These are phyloP conservation scores for Petrocephalus zakoni DNA, from an alignment of 2,113 vertebrate genomes.

Conservation along the genomic window DNA sequence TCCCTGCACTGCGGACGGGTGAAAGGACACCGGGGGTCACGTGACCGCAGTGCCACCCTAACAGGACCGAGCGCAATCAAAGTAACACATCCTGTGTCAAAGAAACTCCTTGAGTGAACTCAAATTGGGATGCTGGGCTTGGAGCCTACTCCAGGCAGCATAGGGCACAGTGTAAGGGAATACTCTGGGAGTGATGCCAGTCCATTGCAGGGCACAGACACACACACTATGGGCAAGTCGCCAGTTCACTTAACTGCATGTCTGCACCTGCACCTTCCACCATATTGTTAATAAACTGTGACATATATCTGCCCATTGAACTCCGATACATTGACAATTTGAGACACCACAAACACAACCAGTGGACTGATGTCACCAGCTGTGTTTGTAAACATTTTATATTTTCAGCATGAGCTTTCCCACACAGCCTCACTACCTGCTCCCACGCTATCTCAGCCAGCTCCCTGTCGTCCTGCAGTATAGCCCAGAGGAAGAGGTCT, in stretches of 20 bases:
- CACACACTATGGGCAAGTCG: background rate
- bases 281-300: background rate
- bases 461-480: constrained; percentile 81
- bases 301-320: background rate
- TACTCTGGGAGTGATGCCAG: background rate
- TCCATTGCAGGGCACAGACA: background rate
- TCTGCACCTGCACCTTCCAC: background rate
- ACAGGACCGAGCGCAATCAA: background rate
- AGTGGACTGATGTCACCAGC: background rate
- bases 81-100: background rate
- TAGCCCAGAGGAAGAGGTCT: constrained; percentile 89
- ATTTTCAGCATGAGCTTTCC: background rate
- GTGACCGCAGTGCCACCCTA: background rate
- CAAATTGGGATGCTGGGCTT: background rate
- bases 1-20: constrained; percentile 62
- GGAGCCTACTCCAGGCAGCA: background rate
- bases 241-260: background rate
- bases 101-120: background rate
- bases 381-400: background rate
- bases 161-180: background rate
- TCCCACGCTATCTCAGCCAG: constrained; percentile 87
- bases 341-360: background rate
- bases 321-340: background rate
- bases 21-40: background rate
- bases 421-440: constrained; percentile 63